These are phyloP conservation scores for Phoebastria nigripes DNA, from an alignment of 2,797 vertebrate genomes.

Conservation along the genomic window DNA sequence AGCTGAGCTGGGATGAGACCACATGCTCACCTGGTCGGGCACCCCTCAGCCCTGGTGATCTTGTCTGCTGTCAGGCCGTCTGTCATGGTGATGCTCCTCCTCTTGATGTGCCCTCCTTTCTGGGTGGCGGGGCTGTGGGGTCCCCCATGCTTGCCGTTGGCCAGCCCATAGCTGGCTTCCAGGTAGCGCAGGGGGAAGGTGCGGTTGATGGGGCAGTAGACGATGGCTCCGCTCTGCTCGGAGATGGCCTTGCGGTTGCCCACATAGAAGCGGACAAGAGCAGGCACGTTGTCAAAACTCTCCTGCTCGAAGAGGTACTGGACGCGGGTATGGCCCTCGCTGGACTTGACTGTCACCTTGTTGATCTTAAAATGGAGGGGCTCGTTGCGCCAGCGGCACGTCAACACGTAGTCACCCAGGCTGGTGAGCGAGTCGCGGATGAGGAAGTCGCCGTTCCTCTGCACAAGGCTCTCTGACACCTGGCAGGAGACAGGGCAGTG, in stretches of 20 bases:
- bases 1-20: accelerated
- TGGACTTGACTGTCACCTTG: constrained; percentile 93
- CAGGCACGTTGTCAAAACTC: constrained; percentile 90
- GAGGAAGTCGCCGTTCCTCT: constrained; percentile 92
- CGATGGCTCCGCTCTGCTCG: constrained; percentile 86
- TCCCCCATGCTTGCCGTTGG: constrained; percentile 81
- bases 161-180: constrained; percentile 92
- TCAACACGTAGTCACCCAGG: constrained; percentile 90
- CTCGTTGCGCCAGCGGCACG: constrained; percentile 92
- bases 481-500: constrained; percentile 29
- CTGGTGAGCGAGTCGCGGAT: constrained; percentile 92
- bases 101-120: constrained; percentile 93
- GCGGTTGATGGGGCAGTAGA: constrained; percentile 94
- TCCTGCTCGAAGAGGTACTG: constrained; percentile 93
- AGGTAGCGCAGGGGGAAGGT: constrained; percentile 95
- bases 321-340: constrained; percentile 82
- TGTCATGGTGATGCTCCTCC: constrained; percentile 94
- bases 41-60: constrained; percentile 81
- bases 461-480: constrained; percentile 91
- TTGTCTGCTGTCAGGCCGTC: constrained; percentile 92
- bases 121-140: constrained; percentile 83
- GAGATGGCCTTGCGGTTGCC: constrained; percentile 89
- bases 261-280: constrained; percentile 89
- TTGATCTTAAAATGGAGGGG: constrained; percentile 93
- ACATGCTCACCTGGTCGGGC: constrained; percentile 83